Evolutionary conservation across 2,113 vertebrate species (phyloP).

Genomic region (Tachysurus fulvidraco): DNA sequence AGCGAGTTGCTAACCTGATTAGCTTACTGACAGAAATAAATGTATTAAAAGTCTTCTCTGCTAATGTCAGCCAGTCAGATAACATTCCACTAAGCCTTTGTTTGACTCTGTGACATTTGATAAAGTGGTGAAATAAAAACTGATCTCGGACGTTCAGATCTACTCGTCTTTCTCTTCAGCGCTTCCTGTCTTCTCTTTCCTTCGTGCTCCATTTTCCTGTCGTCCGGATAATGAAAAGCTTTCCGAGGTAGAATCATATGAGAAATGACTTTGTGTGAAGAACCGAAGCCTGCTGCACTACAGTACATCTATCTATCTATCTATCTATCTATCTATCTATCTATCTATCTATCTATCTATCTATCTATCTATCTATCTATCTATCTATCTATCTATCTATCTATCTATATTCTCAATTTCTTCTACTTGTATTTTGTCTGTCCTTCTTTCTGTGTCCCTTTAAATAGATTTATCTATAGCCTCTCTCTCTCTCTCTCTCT

Average conservation of each 20-base stretch:
- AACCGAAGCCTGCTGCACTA: conserved; percentile 26
- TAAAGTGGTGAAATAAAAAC: background rate
- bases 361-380: background rate
- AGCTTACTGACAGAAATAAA: background rate
- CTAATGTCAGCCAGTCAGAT: background rate
- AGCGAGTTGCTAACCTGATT: background rate
- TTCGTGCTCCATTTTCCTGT: conserved; percentile 5
- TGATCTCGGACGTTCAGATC: background rate
- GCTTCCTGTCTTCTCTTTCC: background rate
- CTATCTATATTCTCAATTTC: background rate
- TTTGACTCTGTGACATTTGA: background rate
- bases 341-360: background rate
- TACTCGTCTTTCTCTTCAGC: background rate
- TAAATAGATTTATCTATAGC: background rate
- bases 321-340: background rate
- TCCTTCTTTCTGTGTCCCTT: background rate
- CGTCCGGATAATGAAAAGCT: conserved; percentile 31
- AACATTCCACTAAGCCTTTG: background rate
- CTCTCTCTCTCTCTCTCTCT: background rate
- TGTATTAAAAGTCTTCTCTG: background rate
- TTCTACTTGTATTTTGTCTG: background rate
- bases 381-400: background rate
- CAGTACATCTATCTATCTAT: background rate
- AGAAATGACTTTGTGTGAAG: conserved; percentile 32
- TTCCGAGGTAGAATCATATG: conserved; percentile 27